Conservation (phyloP, 1,140 invertebrate species). For the Drosophila micromelanica region DNA sequence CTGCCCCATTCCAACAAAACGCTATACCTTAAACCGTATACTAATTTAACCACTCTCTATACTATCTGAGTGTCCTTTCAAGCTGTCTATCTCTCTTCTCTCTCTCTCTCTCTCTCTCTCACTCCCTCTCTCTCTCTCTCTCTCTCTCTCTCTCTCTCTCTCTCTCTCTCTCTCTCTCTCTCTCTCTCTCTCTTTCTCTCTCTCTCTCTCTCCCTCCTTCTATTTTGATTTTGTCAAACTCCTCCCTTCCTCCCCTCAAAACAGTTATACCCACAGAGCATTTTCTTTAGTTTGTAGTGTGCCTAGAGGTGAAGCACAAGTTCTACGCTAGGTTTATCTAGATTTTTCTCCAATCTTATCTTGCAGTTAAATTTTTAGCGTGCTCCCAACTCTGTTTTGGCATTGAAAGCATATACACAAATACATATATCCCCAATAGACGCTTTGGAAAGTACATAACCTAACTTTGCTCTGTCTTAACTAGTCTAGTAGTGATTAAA, state of each 20-base stretch:
- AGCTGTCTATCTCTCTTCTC: conserved; percentile 40
- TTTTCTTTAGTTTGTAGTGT: conserved; percentile 65
- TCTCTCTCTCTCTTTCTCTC: conserved; percentile 16
- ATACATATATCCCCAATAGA: conserved; percentile 34
- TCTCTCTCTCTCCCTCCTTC: conserved; percentile 2
- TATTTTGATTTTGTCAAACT: conserved; percentile 59
- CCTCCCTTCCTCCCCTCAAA: not conserved
- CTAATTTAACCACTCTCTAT: conserved; percentile 27
- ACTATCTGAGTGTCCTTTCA: conserved; percentile 26
- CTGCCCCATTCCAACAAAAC: conserved; percentile 38
- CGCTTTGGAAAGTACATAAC: conserved; percentile 60
- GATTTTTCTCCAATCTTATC: conserved; percentile 51
- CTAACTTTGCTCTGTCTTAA: conserved; percentile 27
- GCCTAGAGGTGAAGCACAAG: conserved; percentile 58
- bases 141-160: conserved; percentile 12
- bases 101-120: conserved; percentile 13
- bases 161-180: conserved; percentile 11
- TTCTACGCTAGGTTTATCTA: conserved; percentile 58
- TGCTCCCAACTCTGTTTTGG: conserved; percentile 39
- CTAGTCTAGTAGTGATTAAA: conserved; percentile 57
- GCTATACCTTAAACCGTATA: conserved; percentile 32
- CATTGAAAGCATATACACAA: conserved; percentile 23
- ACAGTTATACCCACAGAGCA: conserved; percentile 60
- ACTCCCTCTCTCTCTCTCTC: conserved; percentile 8
- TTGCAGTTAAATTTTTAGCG: conserved; percentile 56